Conservation (phyloP, 2,797 vertebrate genomes). For the Salarias fasciatus region DNA sequence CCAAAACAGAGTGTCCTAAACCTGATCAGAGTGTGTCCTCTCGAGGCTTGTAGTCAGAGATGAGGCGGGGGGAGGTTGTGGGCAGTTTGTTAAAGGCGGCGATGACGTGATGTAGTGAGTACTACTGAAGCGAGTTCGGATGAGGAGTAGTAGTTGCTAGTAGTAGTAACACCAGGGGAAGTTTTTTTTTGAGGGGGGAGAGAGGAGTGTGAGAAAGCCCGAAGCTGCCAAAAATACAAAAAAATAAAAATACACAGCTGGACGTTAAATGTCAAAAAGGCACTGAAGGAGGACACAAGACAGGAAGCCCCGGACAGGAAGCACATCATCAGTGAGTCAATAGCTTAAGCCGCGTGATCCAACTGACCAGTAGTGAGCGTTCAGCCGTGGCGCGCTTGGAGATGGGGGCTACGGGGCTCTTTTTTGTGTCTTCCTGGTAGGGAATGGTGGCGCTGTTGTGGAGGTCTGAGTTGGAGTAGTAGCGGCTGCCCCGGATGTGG, state of each 20-base stretch:
- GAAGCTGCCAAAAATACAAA: slow-evolving; percentile 49
- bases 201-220: slow-evolving; percentile 75
- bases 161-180: slow-evolving; percentile 76
- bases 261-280: slow-evolving; percentile 76
- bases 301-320: slow-evolving; percentile 68
- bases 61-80: slow-evolving; percentile 39
- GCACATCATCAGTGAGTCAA: slow-evolving; percentile 91
- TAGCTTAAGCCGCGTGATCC: slow-evolving; percentile 92
- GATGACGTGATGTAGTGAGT: slow-evolving; percentile 68
- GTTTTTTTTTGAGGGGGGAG: slow-evolving; percentile 47
- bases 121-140: slow-evolving; percentile 72
- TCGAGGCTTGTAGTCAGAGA: slow-evolving; percentile 63
- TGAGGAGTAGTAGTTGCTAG: slow-evolving; percentile 77
- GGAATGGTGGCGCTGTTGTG: slow-evolving; percentile 94
- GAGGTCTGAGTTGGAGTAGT: slow-evolving; percentile 88
- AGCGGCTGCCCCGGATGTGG: slow-evolving; percentile 88
- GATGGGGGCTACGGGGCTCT: slow-evolving; percentile 71
- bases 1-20: slow-evolving; percentile 51
- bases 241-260: slow-evolving; percentile 53
- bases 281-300: slow-evolving; percentile 82
- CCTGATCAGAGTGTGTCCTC: slow-evolving; percentile 63
- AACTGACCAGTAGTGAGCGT: slow-evolving; percentile 92
- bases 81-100: slow-evolving; percentile 70
- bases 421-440: slow-evolving; percentile 90
- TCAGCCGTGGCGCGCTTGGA: slow-evolving; percentile 87